phyloP scores from a whole-genome alignment of 1,140 invertebrate species.

The Drosophila eugracilis region DNA sequence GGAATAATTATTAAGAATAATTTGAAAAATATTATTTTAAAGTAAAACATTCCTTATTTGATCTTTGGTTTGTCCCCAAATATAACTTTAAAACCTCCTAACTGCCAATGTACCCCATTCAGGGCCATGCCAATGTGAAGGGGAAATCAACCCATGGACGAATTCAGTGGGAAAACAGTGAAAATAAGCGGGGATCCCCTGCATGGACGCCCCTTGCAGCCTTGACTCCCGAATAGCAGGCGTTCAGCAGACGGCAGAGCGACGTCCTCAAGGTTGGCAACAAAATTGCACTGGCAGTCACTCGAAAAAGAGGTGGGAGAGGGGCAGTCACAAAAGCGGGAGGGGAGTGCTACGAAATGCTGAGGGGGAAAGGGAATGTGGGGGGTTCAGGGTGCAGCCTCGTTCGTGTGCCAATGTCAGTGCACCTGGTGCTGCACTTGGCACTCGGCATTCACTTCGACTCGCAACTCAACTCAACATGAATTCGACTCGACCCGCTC shows the following conservation, averaged over 20 bases:
- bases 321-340: neutral
- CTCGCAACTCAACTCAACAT: conserved; percentile 5
- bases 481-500: conserved; percentile 6
- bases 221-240: conserved; percentile 47
- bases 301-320: too few relatives aligned
- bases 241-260: conserved; percentile 44
- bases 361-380: too few relatives aligned
- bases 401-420: conserved; percentile 71
- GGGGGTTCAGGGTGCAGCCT: conserved; percentile 1
- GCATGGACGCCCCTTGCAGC: conserved; percentile 51
- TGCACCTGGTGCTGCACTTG: conserved; percentile 72
- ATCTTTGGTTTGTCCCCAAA: too few relatives aligned
- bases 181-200: conserved; percentile 1
- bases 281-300: conserved; percentile 57
- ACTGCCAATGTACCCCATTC: neutral
- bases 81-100: too few relatives aligned
- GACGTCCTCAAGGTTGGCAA: conserved; percentile 64
- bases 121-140: neutral
- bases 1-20: neutral
- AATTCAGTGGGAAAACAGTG: neutral
- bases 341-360: too few relatives aligned
- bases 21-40: too few relatives aligned
- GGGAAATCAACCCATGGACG: conserved; percentile 5
- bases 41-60: too few relatives aligned
- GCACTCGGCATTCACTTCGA: conserved; percentile 46